Conservation (phyloP, 1,140 invertebrate genomes). For the Paracyclopina nana region DNA sequence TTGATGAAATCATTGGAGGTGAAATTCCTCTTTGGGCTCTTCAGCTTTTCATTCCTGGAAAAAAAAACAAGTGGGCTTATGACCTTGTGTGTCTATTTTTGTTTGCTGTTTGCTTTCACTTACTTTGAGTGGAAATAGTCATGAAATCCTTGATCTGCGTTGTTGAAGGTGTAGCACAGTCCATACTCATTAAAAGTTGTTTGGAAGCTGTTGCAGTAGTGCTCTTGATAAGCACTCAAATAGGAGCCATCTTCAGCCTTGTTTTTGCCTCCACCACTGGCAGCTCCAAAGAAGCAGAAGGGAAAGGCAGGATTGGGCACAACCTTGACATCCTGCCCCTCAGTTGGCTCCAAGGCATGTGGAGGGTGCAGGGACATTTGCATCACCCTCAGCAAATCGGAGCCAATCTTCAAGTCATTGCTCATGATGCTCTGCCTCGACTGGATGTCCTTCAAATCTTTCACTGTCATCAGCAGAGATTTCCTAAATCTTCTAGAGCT, state of each 20-base stretch:
- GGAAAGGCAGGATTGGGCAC: background rate
- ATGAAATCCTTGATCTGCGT: background rate
- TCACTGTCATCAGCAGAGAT: too few relatives aligned
- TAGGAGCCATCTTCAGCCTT: background rate
- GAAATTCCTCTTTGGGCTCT: background rate
- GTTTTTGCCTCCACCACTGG: too few relatives aligned
- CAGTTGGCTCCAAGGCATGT: background rate
- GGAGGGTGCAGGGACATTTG: background rate
- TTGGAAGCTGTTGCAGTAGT: conserved; percentile 7
- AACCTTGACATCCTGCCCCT: background rate
- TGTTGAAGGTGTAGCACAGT: conserved; percentile 11
- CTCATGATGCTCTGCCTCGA: too few relatives aligned
- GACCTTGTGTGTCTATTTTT: too few relatives aligned
- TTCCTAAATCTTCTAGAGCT: too few relatives aligned
- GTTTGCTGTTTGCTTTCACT: too few relatives aligned
- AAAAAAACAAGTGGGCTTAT: too few relatives aligned
- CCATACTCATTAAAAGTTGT: conserved; percentile 8
- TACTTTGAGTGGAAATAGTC: too few relatives aligned
- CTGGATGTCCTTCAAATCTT: too few relatives aligned
- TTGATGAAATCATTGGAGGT: too few relatives aligned
- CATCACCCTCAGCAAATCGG: background rate
- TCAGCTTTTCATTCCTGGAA: too few relatives aligned
- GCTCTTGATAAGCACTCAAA: background rate
- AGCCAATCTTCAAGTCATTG: too few relatives aligned
- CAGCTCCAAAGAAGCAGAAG: background rate